Evolutionary conservation across 2,113 vertebrate species (phyloP), one percentile per base, ranked within the genome.

Genomic region (Rhea americana): DNA sequence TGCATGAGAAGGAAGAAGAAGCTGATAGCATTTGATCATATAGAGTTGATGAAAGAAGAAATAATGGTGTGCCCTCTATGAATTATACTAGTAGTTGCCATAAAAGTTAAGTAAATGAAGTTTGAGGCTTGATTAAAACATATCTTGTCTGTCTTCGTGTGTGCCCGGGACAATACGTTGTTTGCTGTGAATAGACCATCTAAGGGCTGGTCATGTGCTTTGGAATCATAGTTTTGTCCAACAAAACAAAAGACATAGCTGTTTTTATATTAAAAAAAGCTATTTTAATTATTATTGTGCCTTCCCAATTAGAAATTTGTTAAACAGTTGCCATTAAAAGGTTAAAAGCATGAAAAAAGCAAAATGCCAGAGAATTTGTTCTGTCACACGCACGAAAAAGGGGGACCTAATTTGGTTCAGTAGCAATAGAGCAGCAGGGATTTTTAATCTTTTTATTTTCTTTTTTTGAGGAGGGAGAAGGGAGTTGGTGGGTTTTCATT

Each of bases 141-240:
- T 93, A 94, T 93, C 91, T 89, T 96, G 62, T 91, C 87, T 92
- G 12, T 89, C 84, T 71, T 86, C 82, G 94, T 93, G 71, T 85
- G 37, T 94, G 89, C 89, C 82, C 78, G 89, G 89, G 92, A 96
- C 93, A 96, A 82, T 89, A 87, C 86, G 91, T 94, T 96, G 95
- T 96, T 95, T 91, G 77, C 77, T 94, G 51, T 95, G 93, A 96
- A 95, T 96, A 86, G 94, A 88, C 95, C 91, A 95, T 96, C 96
- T 92, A 35, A 95, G 71, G 95, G 93, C 71, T 94, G 93, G 90
- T 96, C 96, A 97, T 94, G 93, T 96, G 95, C 90, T 93, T 96
- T 95, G 83, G 91, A 97, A 92, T 94, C 89, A 95, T 90, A 91
- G 79, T 78, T 96, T 94, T 89, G 84, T 96, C 67, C 90, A 85